Evolutionary conservation across 2,113 vertebrate genomes (phyloP).

Genomic region (Alethe diademata): DNA sequence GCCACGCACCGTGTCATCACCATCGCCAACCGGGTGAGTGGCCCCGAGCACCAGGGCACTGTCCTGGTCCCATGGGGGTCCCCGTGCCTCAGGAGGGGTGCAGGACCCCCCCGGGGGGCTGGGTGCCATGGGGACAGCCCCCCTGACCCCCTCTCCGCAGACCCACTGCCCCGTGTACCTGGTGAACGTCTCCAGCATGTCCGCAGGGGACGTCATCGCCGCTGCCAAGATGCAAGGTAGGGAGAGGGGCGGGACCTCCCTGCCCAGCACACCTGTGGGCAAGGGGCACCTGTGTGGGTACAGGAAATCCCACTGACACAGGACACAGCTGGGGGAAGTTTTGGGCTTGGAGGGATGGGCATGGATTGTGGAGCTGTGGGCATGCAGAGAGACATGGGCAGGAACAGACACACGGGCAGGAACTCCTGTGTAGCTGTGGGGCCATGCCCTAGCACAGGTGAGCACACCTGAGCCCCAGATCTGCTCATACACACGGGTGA

Average conservation of each 20-base stretch:
- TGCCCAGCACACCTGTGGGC: fast-evolving
- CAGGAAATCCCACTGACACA: fast-evolving
- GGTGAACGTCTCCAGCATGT: conserved; percentile 94
- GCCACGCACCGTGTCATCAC: conserved; percentile 93
- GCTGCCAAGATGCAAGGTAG: conserved; percentile 94
- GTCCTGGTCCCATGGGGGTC: fast-evolving
- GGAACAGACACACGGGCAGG: fast-evolving
- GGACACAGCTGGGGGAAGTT: not conserved
- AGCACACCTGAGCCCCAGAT: not conserved
- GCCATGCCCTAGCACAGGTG: fast-evolving
- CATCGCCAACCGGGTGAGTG: conserved; percentile 92
- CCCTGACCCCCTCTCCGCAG: conserved; percentile 49
- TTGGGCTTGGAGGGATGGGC: not conserved
- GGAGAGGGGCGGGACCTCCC: not conserved
- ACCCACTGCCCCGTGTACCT: conserved; percentile 93
- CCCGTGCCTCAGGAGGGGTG: fast-evolving
- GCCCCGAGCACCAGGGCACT: fast-evolving
- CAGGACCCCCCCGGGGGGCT: not conserved
- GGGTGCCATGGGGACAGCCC: fast-evolving
- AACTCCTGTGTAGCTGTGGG: fast-evolving
- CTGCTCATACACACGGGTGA: fast-evolving
- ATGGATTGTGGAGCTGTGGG: not conserved
- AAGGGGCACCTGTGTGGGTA: fast-evolving
- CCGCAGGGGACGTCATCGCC: conserved; percentile 91
- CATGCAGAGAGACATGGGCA: fast-evolving